These are phyloP conservation scores for Xenopus laevis DNA, from an alignment of 2,113 vertebrate species.

Conservation along the genomic window DNA sequence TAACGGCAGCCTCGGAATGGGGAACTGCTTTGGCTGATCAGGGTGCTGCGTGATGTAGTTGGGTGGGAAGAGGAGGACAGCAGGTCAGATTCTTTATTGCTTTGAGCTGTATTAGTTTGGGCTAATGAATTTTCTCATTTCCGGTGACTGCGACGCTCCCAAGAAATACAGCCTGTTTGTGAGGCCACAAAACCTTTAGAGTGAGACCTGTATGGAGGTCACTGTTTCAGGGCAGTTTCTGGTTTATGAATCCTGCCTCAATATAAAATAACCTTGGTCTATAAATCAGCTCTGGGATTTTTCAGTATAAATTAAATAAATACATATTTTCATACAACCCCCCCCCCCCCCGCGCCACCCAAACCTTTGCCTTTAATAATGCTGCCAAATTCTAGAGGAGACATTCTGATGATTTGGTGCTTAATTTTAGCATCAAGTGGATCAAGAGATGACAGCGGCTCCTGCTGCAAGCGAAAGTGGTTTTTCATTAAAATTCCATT, in stretches of 20 bases:
- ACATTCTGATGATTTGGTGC: background rate
- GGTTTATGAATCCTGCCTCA: background rate
- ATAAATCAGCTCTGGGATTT: background rate
- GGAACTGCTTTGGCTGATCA: background rate
- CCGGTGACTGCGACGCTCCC: conserved; percentile 15
- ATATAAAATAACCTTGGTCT: conserved; percentile 2
- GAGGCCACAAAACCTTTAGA: conserved; percentile 6
- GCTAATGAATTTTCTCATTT: conserved; percentile 45
- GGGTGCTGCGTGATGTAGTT: background rate
- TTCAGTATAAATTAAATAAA: background rate
- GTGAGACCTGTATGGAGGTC: conserved; percentile 6
- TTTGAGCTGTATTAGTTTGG: conserved; percentile 28
- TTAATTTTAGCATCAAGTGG: too few species aligned
- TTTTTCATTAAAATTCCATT: too few species aligned
- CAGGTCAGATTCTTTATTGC: conserved; percentile 40
- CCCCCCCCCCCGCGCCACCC: too few species aligned
- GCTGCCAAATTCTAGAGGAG: background rate
- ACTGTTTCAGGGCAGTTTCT: background rate
- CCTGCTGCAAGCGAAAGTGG: too few species aligned
- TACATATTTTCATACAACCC: too few species aligned
- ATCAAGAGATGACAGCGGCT: too few species aligned
- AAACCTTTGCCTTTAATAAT: background rate
- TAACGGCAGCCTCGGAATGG: background rate
- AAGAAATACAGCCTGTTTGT: conserved; percentile 16
- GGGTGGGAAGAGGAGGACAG: conserved; percentile 1